Conservation (phyloP, 35 echinoderm and acorn worm genomes). For the Amphiura filiformis region DNA sequence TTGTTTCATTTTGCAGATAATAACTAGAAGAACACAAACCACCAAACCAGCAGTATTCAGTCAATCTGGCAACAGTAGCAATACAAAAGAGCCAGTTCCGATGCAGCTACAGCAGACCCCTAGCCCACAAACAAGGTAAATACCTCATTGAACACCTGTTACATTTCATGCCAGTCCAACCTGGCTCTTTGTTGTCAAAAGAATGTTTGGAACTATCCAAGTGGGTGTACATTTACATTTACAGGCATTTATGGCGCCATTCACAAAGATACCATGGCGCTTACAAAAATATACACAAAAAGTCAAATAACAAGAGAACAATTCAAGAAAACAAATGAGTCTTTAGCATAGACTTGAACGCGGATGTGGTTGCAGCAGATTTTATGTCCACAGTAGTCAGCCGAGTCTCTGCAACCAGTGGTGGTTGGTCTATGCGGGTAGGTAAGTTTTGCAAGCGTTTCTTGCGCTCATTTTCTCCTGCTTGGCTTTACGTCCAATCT, state of each 20-base stretch:
- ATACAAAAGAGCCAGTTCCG: slow-evolving; percentile 56
- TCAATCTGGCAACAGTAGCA: slow-evolving; percentile 88
- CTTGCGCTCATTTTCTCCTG: not conserved
- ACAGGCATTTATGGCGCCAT: not conserved
- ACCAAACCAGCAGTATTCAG: slow-evolving; percentile 91
- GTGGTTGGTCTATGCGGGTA: too few relatives aligned
- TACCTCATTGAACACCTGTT: not conserved
- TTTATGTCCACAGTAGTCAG: too few relatives aligned
- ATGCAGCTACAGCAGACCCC: slow-evolving; percentile 65
- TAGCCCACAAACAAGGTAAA: slow-evolving; percentile 48
- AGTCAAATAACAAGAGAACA: too few relatives aligned
- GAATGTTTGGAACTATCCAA: too few relatives aligned
- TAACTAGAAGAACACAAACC: slow-evolving; percentile 51
- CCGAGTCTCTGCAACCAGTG: too few relatives aligned
- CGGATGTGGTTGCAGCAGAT: too few relatives aligned
- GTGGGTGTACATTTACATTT: not conserved
- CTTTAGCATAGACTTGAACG: too few relatives aligned
- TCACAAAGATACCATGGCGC: too few relatives aligned
- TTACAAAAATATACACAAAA: too few relatives aligned
- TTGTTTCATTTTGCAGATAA: slow-evolving; percentile 33
- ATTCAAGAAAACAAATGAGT: too few relatives aligned
- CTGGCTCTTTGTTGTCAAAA: not conserved
- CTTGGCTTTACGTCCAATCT: not conserved
- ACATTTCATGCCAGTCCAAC: too few relatives aligned
- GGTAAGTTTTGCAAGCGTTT: too few relatives aligned